phyloP scores from a whole-genome alignment of 92 coral and sea anemone genomes.

The Bergia sp. region DNA sequence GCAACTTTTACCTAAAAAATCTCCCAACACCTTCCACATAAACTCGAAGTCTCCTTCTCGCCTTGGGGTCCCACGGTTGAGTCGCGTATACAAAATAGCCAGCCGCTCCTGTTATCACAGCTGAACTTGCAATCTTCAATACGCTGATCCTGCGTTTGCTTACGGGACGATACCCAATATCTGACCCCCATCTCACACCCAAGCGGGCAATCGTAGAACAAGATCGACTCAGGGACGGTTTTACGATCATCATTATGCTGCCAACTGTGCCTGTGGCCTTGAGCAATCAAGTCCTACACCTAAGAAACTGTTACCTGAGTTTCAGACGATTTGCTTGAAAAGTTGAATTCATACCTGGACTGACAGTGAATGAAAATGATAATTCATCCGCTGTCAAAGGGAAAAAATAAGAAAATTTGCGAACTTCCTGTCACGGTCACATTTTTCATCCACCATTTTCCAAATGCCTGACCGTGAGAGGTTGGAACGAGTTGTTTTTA shows the following conservation, averaged over 20 bases:
- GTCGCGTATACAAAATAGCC: slow-evolving; percentile 30
- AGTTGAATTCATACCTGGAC: background rate
- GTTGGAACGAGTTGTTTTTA: slow-evolving; percentile 1
- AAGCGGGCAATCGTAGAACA: background rate
- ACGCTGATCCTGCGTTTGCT: slow-evolving; percentile 9
- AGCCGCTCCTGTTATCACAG: slow-evolving; percentile 8
- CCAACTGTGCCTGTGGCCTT: background rate
- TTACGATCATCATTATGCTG: background rate
- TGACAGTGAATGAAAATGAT: background rate
- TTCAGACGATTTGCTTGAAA: background rate
- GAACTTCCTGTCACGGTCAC: no score
- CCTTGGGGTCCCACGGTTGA: slow-evolving; percentile 69
- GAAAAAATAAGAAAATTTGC: no score
- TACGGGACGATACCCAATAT: background rate
- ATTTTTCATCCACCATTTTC: background rate
- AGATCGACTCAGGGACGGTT: background rate
- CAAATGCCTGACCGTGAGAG: slow-evolving; percentile 14
- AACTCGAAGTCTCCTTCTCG: slow-evolving; percentile 81
- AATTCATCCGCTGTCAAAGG: no score
- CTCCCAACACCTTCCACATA: slow-evolving; percentile 79
- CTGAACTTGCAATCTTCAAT: slow-evolving; percentile 8
- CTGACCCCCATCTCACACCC: background rate
- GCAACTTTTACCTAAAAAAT: slow-evolving; percentile 77
- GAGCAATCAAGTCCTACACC: background rate
- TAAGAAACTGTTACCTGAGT: background rate